Evolutionary conservation across 1,140 invertebrate genomes (phyloP).

Genomic region (Cherax destructor): DNA sequence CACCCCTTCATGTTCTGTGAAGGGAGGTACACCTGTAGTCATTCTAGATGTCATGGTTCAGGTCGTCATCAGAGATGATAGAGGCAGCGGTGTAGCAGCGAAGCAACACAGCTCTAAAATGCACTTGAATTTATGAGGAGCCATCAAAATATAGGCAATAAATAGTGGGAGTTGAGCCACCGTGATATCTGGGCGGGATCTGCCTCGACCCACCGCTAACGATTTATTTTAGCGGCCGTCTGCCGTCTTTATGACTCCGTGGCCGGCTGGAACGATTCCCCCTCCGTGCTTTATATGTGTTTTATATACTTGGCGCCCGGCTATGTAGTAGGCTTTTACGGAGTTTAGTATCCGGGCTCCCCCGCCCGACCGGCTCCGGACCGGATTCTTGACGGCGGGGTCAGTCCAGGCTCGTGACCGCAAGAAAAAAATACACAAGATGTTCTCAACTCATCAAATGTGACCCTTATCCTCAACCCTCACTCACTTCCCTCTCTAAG

Average conservation of each 20-base stretch:
- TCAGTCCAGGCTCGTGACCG: neutral
- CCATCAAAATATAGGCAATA: constrained; percentile 42
- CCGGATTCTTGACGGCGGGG: constrained; percentile 22
- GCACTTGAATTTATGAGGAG: constrained; percentile 16
- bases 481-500: neutral
- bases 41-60: no score
- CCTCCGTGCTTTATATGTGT: constrained; percentile 44
- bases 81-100: neutral
- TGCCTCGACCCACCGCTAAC: constrained; percentile 22
- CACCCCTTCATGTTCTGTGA: no score
- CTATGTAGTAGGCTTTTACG: constrained; percentile 27
- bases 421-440: neutral
- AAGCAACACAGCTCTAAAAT: neutral
- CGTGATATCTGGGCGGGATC: constrained; percentile 39
- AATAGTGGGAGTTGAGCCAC: neutral
- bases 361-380: neutral
- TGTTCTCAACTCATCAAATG: neutral
- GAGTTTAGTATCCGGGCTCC: constrained; percentile 23
- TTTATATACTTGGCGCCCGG: constrained; percentile 49
- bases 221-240: constrained; percentile 49
- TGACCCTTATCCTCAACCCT: neutral
- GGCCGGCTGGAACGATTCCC: constrained; percentile 5
- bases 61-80: no score
- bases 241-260: constrained; percentile 36
- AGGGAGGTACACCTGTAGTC: no score